Percentiles rank a stretch among this genome's conserved stretches.
Evolutionary conservation across 2,797 vertebrate genomes (phyloP).

Genomic region (Acomys russatus): DNA sequence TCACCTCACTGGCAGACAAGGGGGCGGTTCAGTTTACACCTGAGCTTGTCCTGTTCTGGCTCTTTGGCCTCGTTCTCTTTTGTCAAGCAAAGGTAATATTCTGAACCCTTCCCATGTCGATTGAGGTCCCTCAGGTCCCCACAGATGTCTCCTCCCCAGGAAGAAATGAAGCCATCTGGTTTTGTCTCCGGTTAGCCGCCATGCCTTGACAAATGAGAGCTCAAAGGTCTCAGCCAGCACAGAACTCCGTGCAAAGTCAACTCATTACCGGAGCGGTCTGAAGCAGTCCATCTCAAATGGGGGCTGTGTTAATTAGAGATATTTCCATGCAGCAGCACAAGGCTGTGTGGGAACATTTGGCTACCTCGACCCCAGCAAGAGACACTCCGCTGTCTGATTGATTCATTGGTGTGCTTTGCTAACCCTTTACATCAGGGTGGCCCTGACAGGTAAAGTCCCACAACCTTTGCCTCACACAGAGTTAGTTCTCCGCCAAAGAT

Average conservation of each 20-base stretch:
- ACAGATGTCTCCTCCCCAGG: not conserved
- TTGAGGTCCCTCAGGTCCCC: not conserved
- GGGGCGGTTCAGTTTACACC: accelerated
- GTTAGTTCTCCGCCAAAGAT: not conserved
- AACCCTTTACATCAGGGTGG: not conserved
- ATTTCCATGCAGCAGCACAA: not conserved
- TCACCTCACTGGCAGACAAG: not conserved
- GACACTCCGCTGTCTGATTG: not conserved
- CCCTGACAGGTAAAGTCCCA: not conserved
- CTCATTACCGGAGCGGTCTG: not conserved
- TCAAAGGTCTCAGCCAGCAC: not conserved
- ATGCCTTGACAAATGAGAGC: not conserved
- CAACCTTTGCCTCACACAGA: not conserved
- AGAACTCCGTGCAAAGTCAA: not conserved
- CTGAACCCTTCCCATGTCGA: not conserved
- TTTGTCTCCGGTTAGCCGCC: not conserved
- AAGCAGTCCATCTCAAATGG: slow-evolving; percentile 16
- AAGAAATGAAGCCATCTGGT: not conserved
- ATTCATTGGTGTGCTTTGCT: not conserved
- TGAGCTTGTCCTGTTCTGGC: not conserved
- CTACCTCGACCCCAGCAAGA: not conserved
- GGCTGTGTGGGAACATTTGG: not conserved
- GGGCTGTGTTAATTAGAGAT: not conserved
- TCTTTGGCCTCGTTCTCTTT: not conserved
- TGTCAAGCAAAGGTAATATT: not conserved